Base-by-base conservation (phyloP, 2,113 vertebrate genomes). In the Bungarus multicinctus region DNA sequence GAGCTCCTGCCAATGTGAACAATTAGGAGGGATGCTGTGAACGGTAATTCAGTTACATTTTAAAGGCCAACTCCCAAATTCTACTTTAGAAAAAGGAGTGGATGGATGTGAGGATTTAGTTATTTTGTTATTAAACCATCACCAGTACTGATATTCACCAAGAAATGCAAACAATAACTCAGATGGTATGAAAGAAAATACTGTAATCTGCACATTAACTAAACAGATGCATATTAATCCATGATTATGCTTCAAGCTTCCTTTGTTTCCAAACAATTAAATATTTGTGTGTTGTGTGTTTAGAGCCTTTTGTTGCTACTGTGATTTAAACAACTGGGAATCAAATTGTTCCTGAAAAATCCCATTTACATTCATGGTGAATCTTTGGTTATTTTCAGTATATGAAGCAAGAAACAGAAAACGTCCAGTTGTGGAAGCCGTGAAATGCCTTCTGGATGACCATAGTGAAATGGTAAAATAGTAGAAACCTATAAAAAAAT, bases 361-460 rank as follows among this genome's bases (percentile, higher is more conserved):
- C n/a, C 14, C 11, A 14, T 5, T 50, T 39, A 34, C 64, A 91
- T 52, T 47, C 6, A 3, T n/a, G 23, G 5, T 30, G 34, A 16
- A 23, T 91, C 45, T 91, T 47, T 53, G 30, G 9, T 47, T 7
- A 57, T 88, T 85, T 89, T 45, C 52, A 92, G 92, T 23, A 22
- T 58, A 30, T 3, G 53, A 47, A 52, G 50, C 34, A 30, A 89
- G 69, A 92, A 85, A 74, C n/a, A 58, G 87, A 43, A 92, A 92
- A 10, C 88, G 53, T 4, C 92, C 92, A 4, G 47, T 92, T 57
- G 92, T 92, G 88, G 92, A 92, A 74, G 88, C 92, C 0, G 88
- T 92, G 18, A 92, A 92, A 39, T 85, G 92, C 27, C 27, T 92
- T 45, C 27, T 92, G 69, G 92, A 89, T 34, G 92, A 92, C 53